Evolutionary conservation across 2,113 vertebrate species (phyloP).

Genomic region (Psittacula cyanocephala): DNA sequence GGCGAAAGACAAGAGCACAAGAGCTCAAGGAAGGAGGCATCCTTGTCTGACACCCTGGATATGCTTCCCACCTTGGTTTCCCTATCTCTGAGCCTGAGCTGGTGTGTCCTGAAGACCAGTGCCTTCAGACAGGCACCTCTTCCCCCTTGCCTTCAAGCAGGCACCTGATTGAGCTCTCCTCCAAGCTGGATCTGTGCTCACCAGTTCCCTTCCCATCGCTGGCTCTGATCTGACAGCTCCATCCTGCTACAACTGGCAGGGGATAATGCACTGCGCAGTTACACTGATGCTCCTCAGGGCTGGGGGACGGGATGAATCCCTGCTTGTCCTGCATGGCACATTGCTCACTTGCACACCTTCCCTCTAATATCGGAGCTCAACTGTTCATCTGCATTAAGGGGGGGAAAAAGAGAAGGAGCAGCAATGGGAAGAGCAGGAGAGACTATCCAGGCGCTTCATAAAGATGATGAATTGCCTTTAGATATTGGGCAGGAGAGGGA

Average conservation of each 20-base stretch:
- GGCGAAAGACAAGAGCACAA: background rate
- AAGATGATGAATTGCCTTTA: conserved; percentile 63
- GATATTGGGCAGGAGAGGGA: conserved; percentile 43
- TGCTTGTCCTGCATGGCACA: background rate
- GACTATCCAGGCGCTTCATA: conserved; percentile 35
- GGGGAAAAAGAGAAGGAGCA: background rate
- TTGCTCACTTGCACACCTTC: background rate
- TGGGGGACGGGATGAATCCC: background rate
- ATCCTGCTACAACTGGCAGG: background rate
- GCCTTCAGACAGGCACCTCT: background rate
- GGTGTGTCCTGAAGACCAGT: background rate
- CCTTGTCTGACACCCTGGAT: background rate
- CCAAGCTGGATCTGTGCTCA: background rate
- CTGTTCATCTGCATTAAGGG: background rate
- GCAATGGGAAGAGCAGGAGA: background rate
- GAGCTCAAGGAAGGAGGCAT: background rate
- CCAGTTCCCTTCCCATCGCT: no score
- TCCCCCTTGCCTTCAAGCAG: background rate
- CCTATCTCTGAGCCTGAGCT: background rate
- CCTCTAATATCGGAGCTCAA: background rate
- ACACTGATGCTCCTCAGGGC: background rate
- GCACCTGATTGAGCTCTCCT: background rate
- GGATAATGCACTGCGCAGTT: background rate
- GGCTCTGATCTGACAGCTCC: background rate
- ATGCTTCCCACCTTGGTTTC: background rate